Base-by-base conservation (phyloP, 1,140 invertebrate genomes). In the Drosophila takahashii region DNA sequence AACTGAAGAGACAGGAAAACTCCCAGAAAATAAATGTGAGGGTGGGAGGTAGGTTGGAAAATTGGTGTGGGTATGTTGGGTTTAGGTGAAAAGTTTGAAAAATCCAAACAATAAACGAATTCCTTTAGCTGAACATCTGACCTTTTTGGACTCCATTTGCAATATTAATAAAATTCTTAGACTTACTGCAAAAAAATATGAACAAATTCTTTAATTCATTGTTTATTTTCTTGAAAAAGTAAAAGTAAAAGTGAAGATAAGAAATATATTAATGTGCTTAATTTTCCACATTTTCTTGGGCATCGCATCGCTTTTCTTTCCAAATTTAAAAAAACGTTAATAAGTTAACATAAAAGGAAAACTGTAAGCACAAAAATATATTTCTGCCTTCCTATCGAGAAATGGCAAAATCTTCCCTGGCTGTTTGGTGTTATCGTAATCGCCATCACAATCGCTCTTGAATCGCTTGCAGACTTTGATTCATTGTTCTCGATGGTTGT, bases 381-480 rank as follows among this genome's bases (percentile, higher is more conserved):
- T 15, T n/a, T n/a, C 1, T 0, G n/a, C 4, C 8, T 11, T 26
- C 22, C 13, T 3, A 36, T 62, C 15, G 22, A 62, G 16, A 44
- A 11, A 16, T 44, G 27, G 4, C 11, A 7, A 27, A 27, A 65
- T 36, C 32, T 44, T 26, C 26, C 10, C 45, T 47, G 13, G 11
- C 13, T 27, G 27, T 27, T 29, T 1, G 13, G 0, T 41, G 26
- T 22, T 61, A 61, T 61, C 48, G 44, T 48, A 36, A 66, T 66
- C 71, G 60, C 51, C 77, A 78, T 83, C 64, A 52, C 18, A 54
- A 70, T 70, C 41, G 62, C 41, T 22, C 39, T 58, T 76, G 57
- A 71, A 71, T 69, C 64, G 70, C 39, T 66, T 44, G 39, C 71
- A 65, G 48, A 36, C 42, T 56, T 69, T 81, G 78, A 65, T 71